These are phyloP conservation scores for Chelidonichthys spinosus DNA, from an alignment of 2,797 vertebrate genomes.

Conservation along the genomic window DNA sequence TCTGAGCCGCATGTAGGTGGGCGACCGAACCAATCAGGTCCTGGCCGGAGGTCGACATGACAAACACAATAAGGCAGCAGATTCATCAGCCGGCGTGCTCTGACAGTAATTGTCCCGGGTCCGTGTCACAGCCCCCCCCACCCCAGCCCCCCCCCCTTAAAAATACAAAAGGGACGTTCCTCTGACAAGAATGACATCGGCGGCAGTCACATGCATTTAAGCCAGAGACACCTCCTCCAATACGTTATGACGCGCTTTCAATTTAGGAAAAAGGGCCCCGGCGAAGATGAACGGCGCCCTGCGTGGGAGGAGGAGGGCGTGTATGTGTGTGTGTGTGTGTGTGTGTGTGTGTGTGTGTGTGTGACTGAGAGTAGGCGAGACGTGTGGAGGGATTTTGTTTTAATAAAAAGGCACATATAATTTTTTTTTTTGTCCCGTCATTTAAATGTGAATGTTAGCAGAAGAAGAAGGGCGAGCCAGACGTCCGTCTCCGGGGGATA, in stretches of 20 bases:
- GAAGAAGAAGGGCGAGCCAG: slow-evolving; percentile 64
- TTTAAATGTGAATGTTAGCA: slow-evolving; percentile 67
- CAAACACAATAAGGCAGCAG: slow-evolving; percentile 74
- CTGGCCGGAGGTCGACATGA: slow-evolving; percentile 73
- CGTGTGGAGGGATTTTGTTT: slow-evolving; percentile 44
- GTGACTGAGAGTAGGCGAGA: slow-evolving; percentile 61
- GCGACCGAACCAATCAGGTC: slow-evolving; percentile 58
- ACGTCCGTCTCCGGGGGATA: slow-evolving; percentile 68
- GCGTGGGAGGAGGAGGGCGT: slow-evolving; percentile 39
- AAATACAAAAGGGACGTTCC: slow-evolving; percentile 66
- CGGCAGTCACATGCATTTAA: slow-evolving; percentile 76
- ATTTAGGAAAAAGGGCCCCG: slow-evolving; percentile 70
- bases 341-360: not conserved
- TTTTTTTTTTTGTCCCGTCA: slow-evolving; percentile 49
- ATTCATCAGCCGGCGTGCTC: slow-evolving; percentile 75
- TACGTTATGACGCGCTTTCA: slow-evolving; percentile 81
- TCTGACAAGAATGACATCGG: slow-evolving; percentile 67
- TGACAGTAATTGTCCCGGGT: slow-evolving; percentile 79
- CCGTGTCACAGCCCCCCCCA: slow-evolving; percentile 50
- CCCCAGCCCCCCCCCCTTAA: slow-evolving; percentile 56
- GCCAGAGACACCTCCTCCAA: slow-evolving; percentile 71
- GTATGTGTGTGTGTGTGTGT: too few species aligned
- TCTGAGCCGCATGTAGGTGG: slow-evolving; percentile 39
- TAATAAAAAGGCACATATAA: slow-evolving; percentile 65
- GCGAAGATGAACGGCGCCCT: slow-evolving; percentile 58